These are phyloP conservation scores for Caenorhabditis elegans DNA, from an alignment of 1,140 invertebrate genomes.

Conservation along the genomic window DNA sequence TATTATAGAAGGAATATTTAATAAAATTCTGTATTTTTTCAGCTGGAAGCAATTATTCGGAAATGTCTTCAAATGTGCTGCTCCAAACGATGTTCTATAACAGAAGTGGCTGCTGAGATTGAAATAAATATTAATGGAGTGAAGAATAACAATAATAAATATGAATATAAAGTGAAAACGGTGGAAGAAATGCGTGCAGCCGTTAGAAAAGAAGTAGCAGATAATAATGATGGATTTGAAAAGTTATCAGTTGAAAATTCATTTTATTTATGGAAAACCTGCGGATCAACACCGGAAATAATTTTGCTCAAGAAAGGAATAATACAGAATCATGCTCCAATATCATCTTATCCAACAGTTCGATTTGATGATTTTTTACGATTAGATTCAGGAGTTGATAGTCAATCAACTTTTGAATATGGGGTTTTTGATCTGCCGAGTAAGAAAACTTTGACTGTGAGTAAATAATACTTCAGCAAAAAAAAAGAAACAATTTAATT, in stretches of 20 bases:
- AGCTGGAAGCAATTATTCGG: background rate
- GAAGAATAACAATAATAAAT: background rate
- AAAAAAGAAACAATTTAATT: constrained; percentile 54
- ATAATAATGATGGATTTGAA: background rate
- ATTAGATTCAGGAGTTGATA: background rate
- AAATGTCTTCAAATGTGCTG: background rate
- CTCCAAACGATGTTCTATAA: background rate
- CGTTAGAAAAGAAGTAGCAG: background rate
- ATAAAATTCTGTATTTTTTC: background rate
- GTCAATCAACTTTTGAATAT: background rate
- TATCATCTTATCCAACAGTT: constrained; percentile 1
- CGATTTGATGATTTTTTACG: background rate
- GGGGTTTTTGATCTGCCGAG: background rate
- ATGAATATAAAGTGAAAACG: background rate
- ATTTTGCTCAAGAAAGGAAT: constrained; percentile 84
- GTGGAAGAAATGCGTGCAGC: background rate
- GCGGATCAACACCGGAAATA: constrained; percentile 86
- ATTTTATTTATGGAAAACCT: constrained; percentile 90
- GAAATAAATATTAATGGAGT: background rate
- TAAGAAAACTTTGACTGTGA: constrained; percentile 60
- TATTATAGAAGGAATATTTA: too few species aligned
- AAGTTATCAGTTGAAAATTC: constrained; percentile 3
- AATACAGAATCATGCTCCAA: constrained; percentile 37
- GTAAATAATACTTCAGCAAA: constrained; percentile 59
- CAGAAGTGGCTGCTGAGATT: background rate